Base-by-base conservation (phyloP, 35 echinoderm and acorn worm species). In the Acanthaster planci region DNA sequence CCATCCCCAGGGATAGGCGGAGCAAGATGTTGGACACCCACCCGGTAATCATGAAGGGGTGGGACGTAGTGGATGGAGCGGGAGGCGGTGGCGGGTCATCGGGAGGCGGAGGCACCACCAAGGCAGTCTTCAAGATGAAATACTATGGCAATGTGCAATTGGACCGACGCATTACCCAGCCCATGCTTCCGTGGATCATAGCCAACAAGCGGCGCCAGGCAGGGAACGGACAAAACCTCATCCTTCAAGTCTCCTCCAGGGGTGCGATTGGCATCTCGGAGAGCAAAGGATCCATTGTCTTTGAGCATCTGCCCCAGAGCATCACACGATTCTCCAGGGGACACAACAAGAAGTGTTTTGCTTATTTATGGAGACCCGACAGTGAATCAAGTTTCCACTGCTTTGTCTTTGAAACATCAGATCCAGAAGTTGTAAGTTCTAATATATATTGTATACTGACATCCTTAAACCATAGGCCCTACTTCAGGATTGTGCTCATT, bases 131-230 rank as follows among this genome's bases (percentile, higher is more conserved):
- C 34, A 72, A 72, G 64, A 72, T 72, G 64, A 72, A 72, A 34
- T 95, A 91, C 53, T 90, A 59, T 78, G 93, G 93, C 4, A 84
- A 82, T 47, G 34, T 87, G 32, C 80, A 80, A 79, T 40, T 95
- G 68, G 89, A 95, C 75, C 86, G 82, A 27, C 89, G 89, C 52
- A 82, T 91, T 67, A 95, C 93, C 77, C 93, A 91, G 78, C 83
- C 89, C 29, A 95, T 95, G 93, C 40, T 91, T 32, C 93, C 93
- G 54, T 95, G 93, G 93, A 80, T 95, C 26, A 78, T 91, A 52
- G 89, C 79, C 22, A 89, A 95, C 40, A 95, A 87, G 52, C 51
- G 67, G 34, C 79, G 89, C 2, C 85, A 76, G 8, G 81, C 80
- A 5, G 80, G 55, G 51, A 51, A 42, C 30, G 87, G 57, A 0